Conservation (phyloP, 2,113 vertebrate genomes). For the Arenaria interpres region DNA sequence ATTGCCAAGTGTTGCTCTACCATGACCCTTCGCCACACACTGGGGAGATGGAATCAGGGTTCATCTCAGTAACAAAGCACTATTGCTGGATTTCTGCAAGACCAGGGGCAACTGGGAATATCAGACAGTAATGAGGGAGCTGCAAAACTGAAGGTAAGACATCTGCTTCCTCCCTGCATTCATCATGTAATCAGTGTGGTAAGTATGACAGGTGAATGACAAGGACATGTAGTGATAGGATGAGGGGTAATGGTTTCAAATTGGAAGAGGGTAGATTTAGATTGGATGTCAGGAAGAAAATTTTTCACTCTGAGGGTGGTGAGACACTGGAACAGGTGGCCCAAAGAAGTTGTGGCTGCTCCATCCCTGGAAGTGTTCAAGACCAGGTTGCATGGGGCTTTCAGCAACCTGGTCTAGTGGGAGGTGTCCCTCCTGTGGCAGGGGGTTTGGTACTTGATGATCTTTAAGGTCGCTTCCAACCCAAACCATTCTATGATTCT, state of each 20-base stretch:
- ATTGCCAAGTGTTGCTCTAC: background rate
- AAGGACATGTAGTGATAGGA: background rate
- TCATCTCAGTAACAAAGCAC: background rate
- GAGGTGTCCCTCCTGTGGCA: background rate
- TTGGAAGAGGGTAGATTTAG: background rate
- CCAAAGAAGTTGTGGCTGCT: background rate
- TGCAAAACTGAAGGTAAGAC: background rate
- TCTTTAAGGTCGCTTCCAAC: background rate
- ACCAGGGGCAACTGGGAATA: background rate
- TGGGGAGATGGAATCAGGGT: background rate
- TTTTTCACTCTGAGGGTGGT: background rate
- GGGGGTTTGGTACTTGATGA: background rate
- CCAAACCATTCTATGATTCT: background rate
- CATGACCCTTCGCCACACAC: rapidly evolving
- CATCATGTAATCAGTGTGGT: background rate
- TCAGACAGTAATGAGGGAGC: background rate
- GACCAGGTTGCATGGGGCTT: background rate
- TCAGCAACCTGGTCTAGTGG: background rate
- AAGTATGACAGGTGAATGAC: background rate
- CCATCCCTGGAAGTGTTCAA: background rate
- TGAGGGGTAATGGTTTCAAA: background rate
- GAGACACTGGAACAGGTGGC: background rate
- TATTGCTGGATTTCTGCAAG: background rate
- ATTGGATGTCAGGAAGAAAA: background rate
- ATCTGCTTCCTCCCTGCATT: background rate